Conservation (phyloP, 1,140 invertebrate genomes). For the Drosophila guanche region DNA sequence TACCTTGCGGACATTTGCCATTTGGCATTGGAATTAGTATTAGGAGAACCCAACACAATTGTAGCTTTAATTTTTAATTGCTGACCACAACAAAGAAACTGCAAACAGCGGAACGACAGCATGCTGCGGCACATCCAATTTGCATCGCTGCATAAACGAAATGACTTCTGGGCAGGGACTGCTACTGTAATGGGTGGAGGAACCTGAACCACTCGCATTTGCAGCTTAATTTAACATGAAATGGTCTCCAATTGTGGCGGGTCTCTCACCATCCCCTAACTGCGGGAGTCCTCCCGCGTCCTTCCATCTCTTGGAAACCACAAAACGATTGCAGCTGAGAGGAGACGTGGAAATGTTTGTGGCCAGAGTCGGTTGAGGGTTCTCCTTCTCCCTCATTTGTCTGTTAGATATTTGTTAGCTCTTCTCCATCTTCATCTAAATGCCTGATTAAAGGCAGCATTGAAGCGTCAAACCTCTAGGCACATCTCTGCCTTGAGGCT, state of each 20-base stretch:
- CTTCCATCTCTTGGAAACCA: too few relatives aligned
- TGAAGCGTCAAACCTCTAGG: conserved; percentile 1
- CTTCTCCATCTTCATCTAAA: background rate
- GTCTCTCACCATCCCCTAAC: too few relatives aligned
- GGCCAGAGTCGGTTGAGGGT: background rate
- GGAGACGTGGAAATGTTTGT: conserved; percentile 6
- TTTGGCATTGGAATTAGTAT: conserved; percentile 20
- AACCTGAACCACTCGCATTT: background rate
- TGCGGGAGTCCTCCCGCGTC: too few relatives aligned
- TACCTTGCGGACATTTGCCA: conserved; percentile 16
- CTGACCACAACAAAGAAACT: conserved; percentile 31
- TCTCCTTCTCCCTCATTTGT: background rate
- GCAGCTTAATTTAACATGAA: conserved; percentile 14
- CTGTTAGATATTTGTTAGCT: background rate
- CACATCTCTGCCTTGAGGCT: background rate
- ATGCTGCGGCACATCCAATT: conserved; percentile 20
- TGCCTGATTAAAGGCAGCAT: conserved; percentile 3
- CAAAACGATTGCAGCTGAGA: background rate
- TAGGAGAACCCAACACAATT: conserved; percentile 1
- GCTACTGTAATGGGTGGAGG: too few relatives aligned
- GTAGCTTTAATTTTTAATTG: conserved; percentile 53
- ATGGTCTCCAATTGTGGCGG: background rate
- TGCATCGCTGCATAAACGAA: conserved; percentile 10
- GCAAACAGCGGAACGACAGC: background rate
- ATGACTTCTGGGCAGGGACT: background rate